These are phyloP conservation scores for Silvanus unidentatus DNA, from an alignment of 2,888 invertebrate genomes.

Conservation along the genomic window DNA sequence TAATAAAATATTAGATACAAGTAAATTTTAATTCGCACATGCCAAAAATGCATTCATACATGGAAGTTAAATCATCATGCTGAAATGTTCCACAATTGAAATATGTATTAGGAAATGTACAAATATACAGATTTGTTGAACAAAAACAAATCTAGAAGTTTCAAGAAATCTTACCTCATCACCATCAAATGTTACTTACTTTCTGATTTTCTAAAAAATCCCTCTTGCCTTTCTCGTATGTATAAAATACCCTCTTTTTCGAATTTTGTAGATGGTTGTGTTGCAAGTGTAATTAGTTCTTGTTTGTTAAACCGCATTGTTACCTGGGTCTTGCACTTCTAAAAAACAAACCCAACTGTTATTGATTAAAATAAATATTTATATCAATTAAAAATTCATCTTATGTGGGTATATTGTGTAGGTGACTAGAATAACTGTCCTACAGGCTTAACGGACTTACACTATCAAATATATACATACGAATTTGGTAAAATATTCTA, in stretches of 20 bases:
- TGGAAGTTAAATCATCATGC: conserved; percentile 5
- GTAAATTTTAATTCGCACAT: neutral
- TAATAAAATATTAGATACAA: conserved; percentile 4
- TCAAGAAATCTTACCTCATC: neutral
- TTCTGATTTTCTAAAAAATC: conserved; percentile 86
- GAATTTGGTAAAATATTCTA: neutral
- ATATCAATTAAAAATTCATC: conserved; percentile 1
- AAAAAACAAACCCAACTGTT: neutral
- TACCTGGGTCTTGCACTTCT: neutral
- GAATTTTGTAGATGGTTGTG: conserved; percentile 80
- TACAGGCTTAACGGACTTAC: neutral
- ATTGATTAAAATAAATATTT: conserved; percentile 1
- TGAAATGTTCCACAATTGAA: neutral
- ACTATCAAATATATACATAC: neutral
- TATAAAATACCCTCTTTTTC: conserved; percentile 87
- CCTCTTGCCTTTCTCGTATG: conserved; percentile 83
- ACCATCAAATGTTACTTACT: conserved; percentile 55
- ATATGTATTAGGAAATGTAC: too few species aligned
- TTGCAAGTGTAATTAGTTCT: conserved; percentile 78
- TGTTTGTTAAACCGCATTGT: conserved; percentile 86
- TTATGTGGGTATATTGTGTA: conserved; percentile 5
- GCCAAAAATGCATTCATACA: neutral
- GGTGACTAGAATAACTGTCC: conserved; percentile 4
- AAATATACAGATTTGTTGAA: too few species aligned
- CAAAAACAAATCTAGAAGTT: too few species aligned